phyloP scores from a whole-genome alignment of 1,140 invertebrate genomes.

The Charaxes varanes region DNA sequence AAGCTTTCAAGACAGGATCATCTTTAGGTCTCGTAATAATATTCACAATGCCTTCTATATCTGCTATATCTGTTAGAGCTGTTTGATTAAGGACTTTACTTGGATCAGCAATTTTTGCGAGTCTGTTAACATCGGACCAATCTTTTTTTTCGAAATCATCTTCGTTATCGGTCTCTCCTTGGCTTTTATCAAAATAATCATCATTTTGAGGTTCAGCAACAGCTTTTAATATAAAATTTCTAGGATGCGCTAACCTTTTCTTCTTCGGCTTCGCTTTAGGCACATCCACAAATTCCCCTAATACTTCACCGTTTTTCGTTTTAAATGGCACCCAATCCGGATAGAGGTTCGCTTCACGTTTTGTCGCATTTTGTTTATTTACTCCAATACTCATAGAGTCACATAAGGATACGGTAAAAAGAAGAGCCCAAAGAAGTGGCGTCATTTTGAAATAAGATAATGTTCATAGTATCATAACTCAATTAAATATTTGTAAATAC shows the following conservation, averaged over 20 bases:
- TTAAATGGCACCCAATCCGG: slow-evolving; percentile 64
- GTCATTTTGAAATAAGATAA: slow-evolving; percentile 29
- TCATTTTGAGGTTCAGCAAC: slow-evolving; percentile 41
- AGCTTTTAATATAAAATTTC: slow-evolving; percentile 47
- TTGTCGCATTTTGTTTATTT: slow-evolving; percentile 43
- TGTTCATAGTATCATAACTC: slow-evolving; percentile 33
- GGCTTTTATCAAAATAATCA: slow-evolving; percentile 44
- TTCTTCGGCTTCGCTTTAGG: slow-evolving; percentile 49
- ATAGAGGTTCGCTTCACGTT: slow-evolving; percentile 45
- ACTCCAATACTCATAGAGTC: slow-evolving; percentile 37
- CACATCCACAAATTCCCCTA: slow-evolving; percentile 50
- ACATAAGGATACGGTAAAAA: slow-evolving; percentile 25
- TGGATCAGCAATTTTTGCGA: slow-evolving; percentile 19
- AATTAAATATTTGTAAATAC: slow-evolving; percentile 20
- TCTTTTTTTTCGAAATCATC: slow-evolving; percentile 61
- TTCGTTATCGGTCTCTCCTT: slow-evolving; percentile 43
- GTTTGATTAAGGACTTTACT: slow-evolving; percentile 29
- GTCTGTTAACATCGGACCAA: slow-evolving; percentile 44
- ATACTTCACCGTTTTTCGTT: slow-evolving; percentile 54
- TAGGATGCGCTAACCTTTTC: slow-evolving; percentile 47
- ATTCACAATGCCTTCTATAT: slow-evolving; percentile 52
- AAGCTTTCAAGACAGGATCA: slow-evolving; percentile 21
- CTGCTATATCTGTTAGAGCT: slow-evolving; percentile 42
- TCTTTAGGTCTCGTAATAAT: slow-evolving; percentile 39
- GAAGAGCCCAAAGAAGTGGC: slow-evolving; percentile 20